Evolutionary conservation across 2,888 invertebrate species (phyloP).

Genomic region (Drosophila dives): DNA sequence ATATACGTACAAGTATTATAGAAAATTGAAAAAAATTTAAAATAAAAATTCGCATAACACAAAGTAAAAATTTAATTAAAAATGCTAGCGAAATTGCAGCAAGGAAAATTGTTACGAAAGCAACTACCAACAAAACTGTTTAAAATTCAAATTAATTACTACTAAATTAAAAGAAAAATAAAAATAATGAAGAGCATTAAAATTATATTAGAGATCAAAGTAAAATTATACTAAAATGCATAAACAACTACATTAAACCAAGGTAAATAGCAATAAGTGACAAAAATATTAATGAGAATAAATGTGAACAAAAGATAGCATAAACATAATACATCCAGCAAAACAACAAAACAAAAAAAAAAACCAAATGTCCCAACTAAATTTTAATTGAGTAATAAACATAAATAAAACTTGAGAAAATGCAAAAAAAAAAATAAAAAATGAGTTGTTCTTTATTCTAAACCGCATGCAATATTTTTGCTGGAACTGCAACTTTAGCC

Average conservation of each 20-base stretch:
- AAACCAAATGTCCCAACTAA: conserved; percentile 75
- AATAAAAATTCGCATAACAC: conserved; percentile 15
- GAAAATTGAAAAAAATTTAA: conserved; percentile 29
- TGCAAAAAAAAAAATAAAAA: conserved; percentile 23
- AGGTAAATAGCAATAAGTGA: conserved; percentile 53
- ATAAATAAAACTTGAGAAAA: conserved; percentile 67
- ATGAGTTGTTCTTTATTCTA: neutral
- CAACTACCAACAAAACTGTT: conserved; percentile 60
- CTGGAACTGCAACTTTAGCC: neutral
- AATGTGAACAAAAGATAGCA: conserved; percentile 43
- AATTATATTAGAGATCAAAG: conserved; percentile 71
- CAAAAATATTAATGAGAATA: conserved; percentile 50
- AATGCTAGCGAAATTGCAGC: conserved; percentile 36
- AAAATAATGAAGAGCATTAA: conserved; percentile 58
- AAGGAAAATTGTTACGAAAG: conserved; percentile 59
- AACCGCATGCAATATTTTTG: neutral
- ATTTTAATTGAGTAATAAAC: conserved; percentile 79
- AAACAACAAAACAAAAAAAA: conserved; percentile 20
- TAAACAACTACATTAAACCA: conserved; percentile 58
- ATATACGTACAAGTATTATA: conserved; percentile 63
- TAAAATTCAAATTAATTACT: conserved; percentile 73
- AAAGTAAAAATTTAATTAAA: conserved; percentile 44
- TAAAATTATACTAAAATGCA: conserved; percentile 70
- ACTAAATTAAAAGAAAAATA: conserved; percentile 47
- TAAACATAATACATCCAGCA: conserved; percentile 51